Percentiles rank a stretch among this genome's conserved stretches.
Conservation (phyloP, 2,797 vertebrate genomes). For the Microcaecilia unicolor region DNA sequence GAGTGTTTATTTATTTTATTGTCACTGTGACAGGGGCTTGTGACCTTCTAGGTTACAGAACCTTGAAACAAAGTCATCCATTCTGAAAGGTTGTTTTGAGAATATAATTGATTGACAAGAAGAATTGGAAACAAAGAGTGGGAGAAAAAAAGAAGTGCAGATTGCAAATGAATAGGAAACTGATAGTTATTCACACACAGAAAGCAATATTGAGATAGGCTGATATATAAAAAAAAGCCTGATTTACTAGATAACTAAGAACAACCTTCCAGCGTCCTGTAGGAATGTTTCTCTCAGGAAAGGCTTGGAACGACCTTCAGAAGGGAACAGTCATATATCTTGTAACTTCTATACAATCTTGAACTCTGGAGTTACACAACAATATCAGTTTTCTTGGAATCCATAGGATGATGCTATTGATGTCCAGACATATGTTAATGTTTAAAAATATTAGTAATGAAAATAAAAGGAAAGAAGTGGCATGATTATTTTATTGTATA, state of each 20-base stretch:
- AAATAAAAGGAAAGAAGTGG: too few relatives aligned
- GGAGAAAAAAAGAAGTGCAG: conserved; percentile 11
- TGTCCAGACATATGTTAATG: too few relatives aligned
- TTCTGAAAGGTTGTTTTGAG: conserved; percentile 13
- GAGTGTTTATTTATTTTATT: too few relatives aligned
- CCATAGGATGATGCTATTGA: too few relatives aligned
- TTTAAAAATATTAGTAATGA: too few relatives aligned
- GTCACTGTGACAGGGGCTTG: background rate
- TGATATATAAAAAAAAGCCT: conserved; percentile 1
- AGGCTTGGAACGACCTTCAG: background rate
- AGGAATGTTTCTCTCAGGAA: background rate
- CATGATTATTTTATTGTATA: too few relatives aligned
- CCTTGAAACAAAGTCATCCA: conserved; percentile 8
- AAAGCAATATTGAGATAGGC: conserved; percentile 3
- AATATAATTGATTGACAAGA: conserved; percentile 7
- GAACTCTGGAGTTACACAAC: background rate
- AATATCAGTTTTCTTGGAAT: too few relatives aligned
- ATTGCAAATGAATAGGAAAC: conserved; percentile 3
- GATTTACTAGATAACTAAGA: background rate
- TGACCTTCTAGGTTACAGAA: background rate
- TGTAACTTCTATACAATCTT: background rate
- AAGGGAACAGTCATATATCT: background rate
- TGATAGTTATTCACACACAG: conserved; percentile 3
- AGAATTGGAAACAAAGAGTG: background rate
- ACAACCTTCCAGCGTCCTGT: background rate